Evolutionary conservation across 2,888 invertebrate species (phyloP).

Genomic region (Nysson spinosus): DNA sequence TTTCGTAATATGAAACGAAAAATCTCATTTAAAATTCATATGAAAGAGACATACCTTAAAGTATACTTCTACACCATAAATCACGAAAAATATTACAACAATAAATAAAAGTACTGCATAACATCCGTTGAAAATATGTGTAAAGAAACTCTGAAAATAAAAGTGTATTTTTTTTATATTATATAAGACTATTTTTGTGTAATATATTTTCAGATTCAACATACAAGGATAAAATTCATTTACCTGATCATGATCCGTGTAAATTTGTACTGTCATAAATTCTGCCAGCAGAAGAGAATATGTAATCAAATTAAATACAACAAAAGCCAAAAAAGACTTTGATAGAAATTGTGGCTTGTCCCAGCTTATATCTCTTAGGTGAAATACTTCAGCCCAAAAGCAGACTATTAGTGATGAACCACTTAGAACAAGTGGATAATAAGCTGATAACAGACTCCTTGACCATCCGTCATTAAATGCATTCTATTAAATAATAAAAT

Average conservation of each 20-base stretch:
- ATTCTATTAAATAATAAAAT: slow-evolving; percentile 80
- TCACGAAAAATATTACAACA: slow-evolving; percentile 94
- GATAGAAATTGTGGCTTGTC: slow-evolving; percentile 93
- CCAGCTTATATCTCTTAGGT: slow-evolving; percentile 91
- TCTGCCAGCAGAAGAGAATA: slow-evolving; percentile 91
- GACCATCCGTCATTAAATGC: slow-evolving; percentile 91
- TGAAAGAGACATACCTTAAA: slow-evolving; percentile 86
- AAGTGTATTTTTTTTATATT: not conserved
- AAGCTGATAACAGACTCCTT: slow-evolving; percentile 90
- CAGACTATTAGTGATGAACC: slow-evolving; percentile 94
- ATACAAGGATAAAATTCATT: slow-evolving; percentile 7
- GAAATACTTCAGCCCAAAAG: slow-evolving; percentile 97
- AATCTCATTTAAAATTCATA: not conserved
- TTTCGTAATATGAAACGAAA: slow-evolving; percentile 2
- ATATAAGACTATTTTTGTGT: slow-evolving; percentile 11
- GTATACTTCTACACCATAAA: slow-evolving; percentile 96
- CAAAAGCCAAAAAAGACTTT: slow-evolving; percentile 93
- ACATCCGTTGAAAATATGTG: slow-evolving; percentile 93
- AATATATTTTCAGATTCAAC: not conserved
- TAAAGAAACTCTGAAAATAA: slow-evolving; percentile 84
- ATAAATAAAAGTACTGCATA: slow-evolving; percentile 94
- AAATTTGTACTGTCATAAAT: slow-evolving; percentile 80
- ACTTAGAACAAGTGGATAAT: slow-evolving; percentile 92
- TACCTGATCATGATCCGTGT: slow-evolving; percentile 70
- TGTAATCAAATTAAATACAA: slow-evolving; percentile 92